phyloP scores from a whole-genome alignment of 35 echinoderm and acorn worm species.

The Strongylocentrotus purpuratus region DNA sequence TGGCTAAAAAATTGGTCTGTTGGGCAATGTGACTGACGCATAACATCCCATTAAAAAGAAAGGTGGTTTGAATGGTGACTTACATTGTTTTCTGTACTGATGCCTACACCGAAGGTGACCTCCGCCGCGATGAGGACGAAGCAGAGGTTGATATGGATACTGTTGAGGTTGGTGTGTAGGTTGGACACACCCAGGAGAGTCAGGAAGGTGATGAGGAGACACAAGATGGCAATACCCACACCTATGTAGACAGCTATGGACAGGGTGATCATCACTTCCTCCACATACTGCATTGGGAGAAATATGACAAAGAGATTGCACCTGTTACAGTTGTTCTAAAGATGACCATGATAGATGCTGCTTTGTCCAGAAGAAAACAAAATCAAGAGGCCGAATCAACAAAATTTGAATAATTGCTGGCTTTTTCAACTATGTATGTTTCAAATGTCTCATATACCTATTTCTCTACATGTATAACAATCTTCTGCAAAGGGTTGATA shows the following conservation, averaged over 20 bases:
- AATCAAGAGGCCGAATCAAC: too few relatives aligned
- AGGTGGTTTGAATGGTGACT: slow-evolving; percentile 6
- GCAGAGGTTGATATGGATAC: slow-evolving; percentile 93
- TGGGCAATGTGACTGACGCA: too few relatives aligned
- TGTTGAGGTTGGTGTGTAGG: slow-evolving; percentile 90
- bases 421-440: too few relatives aligned
- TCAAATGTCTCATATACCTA: background rate
- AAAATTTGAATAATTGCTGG: too few relatives aligned
- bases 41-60: background rate
- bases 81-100: slow-evolving; percentile 87
- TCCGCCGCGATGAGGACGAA: slow-evolving; percentile 82
- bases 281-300: slow-evolving; percentile 15
- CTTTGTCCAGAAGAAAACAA: background rate
- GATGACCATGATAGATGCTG: background rate
- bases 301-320: background rate
- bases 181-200: slow-evolving; percentile 78
- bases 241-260: slow-evolving; percentile 74
- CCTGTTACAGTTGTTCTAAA: background rate
- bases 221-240: slow-evolving; percentile 62
- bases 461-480: background rate
- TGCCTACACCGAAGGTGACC: slow-evolving; percentile 82
- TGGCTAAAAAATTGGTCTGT: too few relatives aligned
- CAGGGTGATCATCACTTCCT: slow-evolving; percentile 59
- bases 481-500: background rate
- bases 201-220: slow-evolving; percentile 83